phyloP scores from a whole-genome alignment of 2,113 vertebrate species.

The Sander lucioperca region DNA sequence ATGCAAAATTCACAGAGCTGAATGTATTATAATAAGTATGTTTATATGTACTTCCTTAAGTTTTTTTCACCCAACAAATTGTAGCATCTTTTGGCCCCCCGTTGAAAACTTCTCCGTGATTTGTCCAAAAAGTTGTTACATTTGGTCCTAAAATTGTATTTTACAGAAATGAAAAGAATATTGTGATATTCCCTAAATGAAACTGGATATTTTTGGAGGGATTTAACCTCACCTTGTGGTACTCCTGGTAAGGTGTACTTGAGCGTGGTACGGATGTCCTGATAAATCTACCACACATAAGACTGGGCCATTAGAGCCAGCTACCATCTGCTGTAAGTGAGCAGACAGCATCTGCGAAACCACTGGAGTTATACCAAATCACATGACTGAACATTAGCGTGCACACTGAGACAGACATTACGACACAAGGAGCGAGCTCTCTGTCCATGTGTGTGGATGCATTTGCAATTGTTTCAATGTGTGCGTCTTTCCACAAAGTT shows the following conservation, averaged over 20 bases:
- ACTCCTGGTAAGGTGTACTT: constrained; percentile 55
- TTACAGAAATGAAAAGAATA: not conserved
- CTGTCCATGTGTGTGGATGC: constrained; percentile 65
- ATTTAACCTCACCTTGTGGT: constrained; percentile 44
- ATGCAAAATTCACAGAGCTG: not conserved
- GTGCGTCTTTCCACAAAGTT: constrained; percentile 86
- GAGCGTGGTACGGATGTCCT: constrained; percentile 64
- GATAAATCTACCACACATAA: constrained; percentile 74
- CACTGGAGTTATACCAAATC: constrained; percentile 76
- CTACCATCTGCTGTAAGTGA: constrained; percentile 77
- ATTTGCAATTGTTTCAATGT: constrained; percentile 81
- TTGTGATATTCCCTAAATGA: constrained; percentile 1
- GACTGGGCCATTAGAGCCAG: constrained; percentile 72
- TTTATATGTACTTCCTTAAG: not conserved
- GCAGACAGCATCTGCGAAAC: constrained; percentile 77
- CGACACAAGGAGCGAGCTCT: constrained; percentile 47
- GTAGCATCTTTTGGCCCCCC: not conserved
- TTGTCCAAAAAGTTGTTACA: not conserved
- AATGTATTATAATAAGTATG: not conserved
- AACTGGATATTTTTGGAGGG: constrained; percentile 14
- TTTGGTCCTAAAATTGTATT: not conserved
- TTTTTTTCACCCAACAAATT: not conserved
- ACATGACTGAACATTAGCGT: constrained; percentile 73
- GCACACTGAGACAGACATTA: constrained; percentile 62
- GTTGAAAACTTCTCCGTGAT: not conserved